Evolutionary conservation across 1,140 invertebrate species (phyloP), one percentile per base, ranked within the genome.

Genomic region (Temnothorax longispinosus): DNA sequence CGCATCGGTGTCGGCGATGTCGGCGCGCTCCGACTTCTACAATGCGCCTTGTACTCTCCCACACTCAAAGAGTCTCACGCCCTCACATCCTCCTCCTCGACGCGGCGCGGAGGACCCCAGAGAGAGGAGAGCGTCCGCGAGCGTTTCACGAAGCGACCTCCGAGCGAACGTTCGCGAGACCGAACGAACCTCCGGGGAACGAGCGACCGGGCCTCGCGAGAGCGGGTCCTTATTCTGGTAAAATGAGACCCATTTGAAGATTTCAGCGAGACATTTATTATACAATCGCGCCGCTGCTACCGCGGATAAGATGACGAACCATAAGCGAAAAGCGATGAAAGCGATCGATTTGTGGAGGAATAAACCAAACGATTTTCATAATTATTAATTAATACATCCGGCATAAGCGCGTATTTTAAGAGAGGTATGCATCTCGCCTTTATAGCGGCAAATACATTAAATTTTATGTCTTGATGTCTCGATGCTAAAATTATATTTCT

Each of bases 11-110:
- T 87, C 85, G 77, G 90, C 90, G 65, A 82, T 82, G 78, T 82
- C 78, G 80, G 80, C 80, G 80, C 80, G 90, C 87, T 76, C 90
- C 82, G 86, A 91, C 93, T 93, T 93, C 93, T 90, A 95, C 94
- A 95, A 95, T 95, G 92, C 93, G 93, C 92, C 92, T 95, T 94
- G 95, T 95, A 95, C 94, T 95, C 95, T 95, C 95, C 95, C 95
- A 95, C 95, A 95, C 94, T 95, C 95, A 89, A 85, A 89, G 92
- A 93, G 92, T 95, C 95, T 95, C 95, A 95, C 95, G 95, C 95
- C 95, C 95, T 95, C 94, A 93, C 94, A 95, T 95, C 94, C 95
- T 95, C 92, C 93, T 94, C 89, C 90, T 75, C 92, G 90, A 87
- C 72, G 85, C 84, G 74, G 78, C 80, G 41, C 80, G 69, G 75